Conservation (phyloP, 2,113 vertebrate genomes). For the Micronycteris hirsuta region DNA sequence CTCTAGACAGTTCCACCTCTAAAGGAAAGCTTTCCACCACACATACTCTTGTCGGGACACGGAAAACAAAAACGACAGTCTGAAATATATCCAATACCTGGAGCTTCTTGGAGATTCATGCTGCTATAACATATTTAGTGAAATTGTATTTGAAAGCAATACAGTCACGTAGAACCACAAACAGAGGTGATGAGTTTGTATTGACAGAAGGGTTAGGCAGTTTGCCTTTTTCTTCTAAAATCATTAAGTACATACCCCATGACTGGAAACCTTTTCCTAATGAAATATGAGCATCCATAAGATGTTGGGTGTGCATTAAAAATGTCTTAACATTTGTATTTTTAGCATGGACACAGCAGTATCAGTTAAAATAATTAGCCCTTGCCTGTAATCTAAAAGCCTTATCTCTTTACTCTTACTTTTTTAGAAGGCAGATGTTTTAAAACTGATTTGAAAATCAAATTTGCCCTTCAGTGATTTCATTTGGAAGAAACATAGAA, state of each 20-base stretch:
- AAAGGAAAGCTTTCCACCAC: background rate
- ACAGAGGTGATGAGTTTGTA: background rate
- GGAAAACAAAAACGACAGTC: background rate
- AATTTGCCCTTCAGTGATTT: constrained; percentile 78
- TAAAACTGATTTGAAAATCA: constrained; percentile 78
- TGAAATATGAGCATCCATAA: constrained; percentile 65
- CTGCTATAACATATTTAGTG: background rate
- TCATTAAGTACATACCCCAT: background rate
- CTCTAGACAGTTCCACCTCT: background rate
- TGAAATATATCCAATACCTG: background rate
- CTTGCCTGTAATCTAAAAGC: constrained; percentile 68
- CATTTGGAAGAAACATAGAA: constrained; percentile 74
- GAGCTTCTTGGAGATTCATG: constrained; percentile 3
- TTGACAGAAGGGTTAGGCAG: constrained; percentile 5
- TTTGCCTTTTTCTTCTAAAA: constrained; percentile 7
- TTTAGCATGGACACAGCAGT: constrained; percentile 61
- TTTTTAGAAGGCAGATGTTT: constrained; percentile 76
- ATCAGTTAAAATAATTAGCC: constrained; percentile 72
- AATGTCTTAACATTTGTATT: constrained; percentile 62
- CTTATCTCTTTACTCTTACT: constrained; percentile 66
- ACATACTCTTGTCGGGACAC: background rate
- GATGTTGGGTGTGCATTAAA: constrained; percentile 39
- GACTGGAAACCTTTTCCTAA: constrained; percentile 30
- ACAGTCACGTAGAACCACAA: background rate
- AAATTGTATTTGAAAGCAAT: constrained; percentile 20